Percentiles rank a stretch among this genome's conserved stretches.
These are phyloP conservation scores for Garrulus glandarius DNA, from an alignment of 2,797 vertebrate species.

Conservation along the genomic window DNA sequence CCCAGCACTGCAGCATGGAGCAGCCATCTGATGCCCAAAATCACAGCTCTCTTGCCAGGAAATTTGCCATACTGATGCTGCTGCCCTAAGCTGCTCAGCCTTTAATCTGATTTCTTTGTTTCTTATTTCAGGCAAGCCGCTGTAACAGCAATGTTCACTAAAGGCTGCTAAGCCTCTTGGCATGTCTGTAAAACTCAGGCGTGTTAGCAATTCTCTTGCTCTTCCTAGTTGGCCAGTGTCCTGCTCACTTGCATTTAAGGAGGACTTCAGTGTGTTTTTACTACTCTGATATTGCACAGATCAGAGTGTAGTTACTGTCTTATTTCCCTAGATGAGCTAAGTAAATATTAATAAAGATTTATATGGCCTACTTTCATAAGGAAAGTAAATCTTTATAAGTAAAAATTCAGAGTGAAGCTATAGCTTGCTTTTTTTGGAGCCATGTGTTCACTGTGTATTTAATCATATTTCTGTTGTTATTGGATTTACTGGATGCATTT, in stretches of 20 bases:
- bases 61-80: neutral
- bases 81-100: constrained; percentile 5
- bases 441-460: neutral
- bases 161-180: constrained; percentile 16
- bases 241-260: neutral
- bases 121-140: neutral
- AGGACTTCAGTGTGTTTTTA: neutral
- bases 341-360: constrained; percentile 17
- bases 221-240: neutral
- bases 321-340: constrained; percentile 23
- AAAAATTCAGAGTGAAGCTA: constrained; percentile 9
- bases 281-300: neutral
- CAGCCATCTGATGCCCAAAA: neutral
- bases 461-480: constrained; percentile 5
- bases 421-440: neutral
- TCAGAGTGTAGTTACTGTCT: neutral
- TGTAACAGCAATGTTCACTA: neutral
- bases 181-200: neutral
- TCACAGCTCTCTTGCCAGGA: neutral
- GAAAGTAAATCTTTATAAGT: constrained; percentile 29
- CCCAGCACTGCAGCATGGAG: neutral
- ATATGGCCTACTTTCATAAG: neutral
- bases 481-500: neutral
- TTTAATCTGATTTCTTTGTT: constrained; percentile 44
- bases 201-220: neutral